Evolutionary conservation across 92 coral and sea anemone species (phyloP), one percentile per base, ranked within the genome.

Genomic region (Isaurus tuberculatus): DNA sequence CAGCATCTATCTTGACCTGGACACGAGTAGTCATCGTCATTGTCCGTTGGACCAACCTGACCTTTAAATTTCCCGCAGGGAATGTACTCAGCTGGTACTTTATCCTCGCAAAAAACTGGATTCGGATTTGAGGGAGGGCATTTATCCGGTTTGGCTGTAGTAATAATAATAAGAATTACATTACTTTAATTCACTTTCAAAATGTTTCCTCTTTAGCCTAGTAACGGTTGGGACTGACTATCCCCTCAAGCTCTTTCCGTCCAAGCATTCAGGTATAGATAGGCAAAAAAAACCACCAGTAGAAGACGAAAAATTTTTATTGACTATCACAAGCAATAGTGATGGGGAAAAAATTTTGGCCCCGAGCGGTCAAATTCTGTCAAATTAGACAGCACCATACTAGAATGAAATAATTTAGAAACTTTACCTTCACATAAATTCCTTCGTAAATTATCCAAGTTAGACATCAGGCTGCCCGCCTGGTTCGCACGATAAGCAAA

Each of bases 1-100:
- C 96, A 92, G 43, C 96, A 92, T 14, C 86, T 80, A 49, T 91
- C 90, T 71, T 88, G 81, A 28, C 96, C 96, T 85, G 96, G 96
- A 67, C 96, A 92, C 23, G 79, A 75, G 81, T 91, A 92, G 64
- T 92, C 96, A 40, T 87, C 79, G 31, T 80, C 89, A 23, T 84
- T 79, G 44, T 82, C 72, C 16, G 87, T 85, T 36, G 22, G 34
- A 20, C 25, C 82, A 36, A 77, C 69, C 0, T 5, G 1, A 5
- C 86, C 86, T 1, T 66, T 78, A 29, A 73, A 48, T 15, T 40
- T 77, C 48, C 91, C 92, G 36, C 92, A 89, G 22, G 92, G 92
- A 28, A 89, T 89, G 51, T 9, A 84, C 65, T 80, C 61, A 33
- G 66, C 32, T 13, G 88, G 92, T 13, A 82, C 64, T n/a, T 10